Percentiles rank a stretch among this genome's conserved stretches.
These are phyloP conservation scores for Pseudocheirus occidentalis DNA, from an alignment of 2,797 vertebrate genomes.

Conservation along the genomic window DNA sequence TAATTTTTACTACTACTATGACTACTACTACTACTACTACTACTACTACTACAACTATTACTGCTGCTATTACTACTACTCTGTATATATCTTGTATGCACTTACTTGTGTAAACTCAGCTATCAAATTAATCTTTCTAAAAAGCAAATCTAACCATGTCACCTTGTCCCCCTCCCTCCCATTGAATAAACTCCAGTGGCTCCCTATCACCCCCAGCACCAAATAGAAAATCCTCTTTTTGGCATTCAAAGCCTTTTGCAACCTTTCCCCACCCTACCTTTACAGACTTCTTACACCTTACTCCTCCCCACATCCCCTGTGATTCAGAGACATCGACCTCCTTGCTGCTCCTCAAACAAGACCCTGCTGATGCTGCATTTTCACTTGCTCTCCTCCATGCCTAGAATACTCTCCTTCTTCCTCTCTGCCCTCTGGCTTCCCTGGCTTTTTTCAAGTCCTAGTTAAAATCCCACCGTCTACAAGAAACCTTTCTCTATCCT, in stretches of 20 bases:
- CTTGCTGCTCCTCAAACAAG: background rate
- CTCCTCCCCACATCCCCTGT: background rate
- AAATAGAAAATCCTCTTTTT: background rate
- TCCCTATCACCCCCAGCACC: background rate
- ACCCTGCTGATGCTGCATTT: background rate
- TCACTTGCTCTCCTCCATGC: background rate
- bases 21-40: no score
- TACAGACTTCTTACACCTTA: background rate
- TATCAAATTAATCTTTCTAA: background rate
- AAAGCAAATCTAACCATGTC: background rate
- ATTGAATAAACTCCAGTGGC: background rate
- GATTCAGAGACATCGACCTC: background rate
- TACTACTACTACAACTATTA: fast-evolving
- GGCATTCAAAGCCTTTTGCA: background rate
- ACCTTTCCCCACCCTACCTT: background rate
- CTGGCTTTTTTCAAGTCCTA: background rate
- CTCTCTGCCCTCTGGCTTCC: background rate
- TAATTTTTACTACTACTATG: background rate
- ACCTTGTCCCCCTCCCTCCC: background rate
- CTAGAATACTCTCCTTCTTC: background rate
- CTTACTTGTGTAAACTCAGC: background rate
- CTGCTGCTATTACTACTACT: background rate
- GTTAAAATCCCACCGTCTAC: background rate
- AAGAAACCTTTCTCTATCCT: background rate
- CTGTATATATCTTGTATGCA: background rate